Evolutionary conservation across 2,888 invertebrate genomes (phyloP).

Genomic region (Apoda limacodes): DNA sequence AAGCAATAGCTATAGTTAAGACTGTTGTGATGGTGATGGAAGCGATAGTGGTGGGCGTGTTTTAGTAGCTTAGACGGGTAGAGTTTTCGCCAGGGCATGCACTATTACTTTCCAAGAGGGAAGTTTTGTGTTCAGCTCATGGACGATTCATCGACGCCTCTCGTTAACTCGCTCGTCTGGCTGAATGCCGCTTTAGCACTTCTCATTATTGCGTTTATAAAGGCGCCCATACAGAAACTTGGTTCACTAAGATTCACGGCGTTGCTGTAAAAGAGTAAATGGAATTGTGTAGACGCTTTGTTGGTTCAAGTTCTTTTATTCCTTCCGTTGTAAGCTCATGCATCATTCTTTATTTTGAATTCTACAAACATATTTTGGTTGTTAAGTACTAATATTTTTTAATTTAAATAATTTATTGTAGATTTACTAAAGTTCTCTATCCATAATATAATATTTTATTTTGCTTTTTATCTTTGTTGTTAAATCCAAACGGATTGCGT

Average conservation of each 20-base stretch:
- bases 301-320: slow-evolving; percentile 48
- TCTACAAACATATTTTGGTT: no score
- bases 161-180: slow-evolving; percentile 52
- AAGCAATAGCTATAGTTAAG: no score
- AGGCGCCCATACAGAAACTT: slow-evolving; percentile 57
- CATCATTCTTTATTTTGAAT: no score
- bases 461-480: no score
- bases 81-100: slow-evolving; percentile 16
- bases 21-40: no score
- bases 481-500: no score
- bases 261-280: slow-evolving; percentile 61
- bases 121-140: slow-evolving; percentile 61
- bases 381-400: no score
- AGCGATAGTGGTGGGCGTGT: slow-evolving; percentile 22
- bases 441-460: no score
- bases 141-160: slow-evolving; percentile 62
- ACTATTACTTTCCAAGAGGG: slow-evolving; percentile 51
- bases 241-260: slow-evolving; percentile 60
- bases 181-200: slow-evolving; percentile 64
- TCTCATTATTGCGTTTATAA: slow-evolving; percentile 70
- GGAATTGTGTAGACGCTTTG: slow-evolving; percentile 64
- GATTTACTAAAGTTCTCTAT: no score
- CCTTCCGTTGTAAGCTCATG: slow-evolving; percentile 30
- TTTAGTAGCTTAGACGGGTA: slow-evolving; percentile 6
- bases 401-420: no score